Percentiles rank a stretch among this genome's conserved stretches.
Conservation (phyloP, 2,797 vertebrate species). For the Labroides dimidiatus region DNA sequence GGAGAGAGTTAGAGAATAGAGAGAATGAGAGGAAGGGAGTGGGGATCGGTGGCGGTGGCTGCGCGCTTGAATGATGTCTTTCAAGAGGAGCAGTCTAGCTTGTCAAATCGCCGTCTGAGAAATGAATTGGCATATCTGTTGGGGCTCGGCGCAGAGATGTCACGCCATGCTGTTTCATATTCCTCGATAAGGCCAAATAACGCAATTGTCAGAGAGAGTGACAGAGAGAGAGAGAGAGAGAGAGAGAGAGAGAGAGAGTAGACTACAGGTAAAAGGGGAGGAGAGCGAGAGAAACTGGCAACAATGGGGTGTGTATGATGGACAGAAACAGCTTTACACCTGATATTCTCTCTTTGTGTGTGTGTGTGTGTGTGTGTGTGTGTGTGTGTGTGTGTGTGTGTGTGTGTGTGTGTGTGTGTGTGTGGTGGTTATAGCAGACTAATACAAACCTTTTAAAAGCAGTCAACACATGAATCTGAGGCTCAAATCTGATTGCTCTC, state of each 20-base stretch:
- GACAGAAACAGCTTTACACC: constrained; percentile 69
- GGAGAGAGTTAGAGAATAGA: constrained; percentile 26
- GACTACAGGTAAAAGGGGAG: constrained; percentile 31
- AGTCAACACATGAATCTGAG: constrained; percentile 58
- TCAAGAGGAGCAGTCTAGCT: constrained; percentile 99
- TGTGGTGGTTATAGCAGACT: constrained; percentile 48
- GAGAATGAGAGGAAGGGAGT: constrained; percentile 60
- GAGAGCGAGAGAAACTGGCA: constrained; percentile 49
- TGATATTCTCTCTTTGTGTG: constrained; percentile 59
- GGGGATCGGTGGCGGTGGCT: constrained; percentile 81
- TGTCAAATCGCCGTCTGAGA: constrained; percentile 94
- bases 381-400: constrained; percentile 36
- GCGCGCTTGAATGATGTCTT: constrained; percentile 96
- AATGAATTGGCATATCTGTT: constrained; percentile 98
- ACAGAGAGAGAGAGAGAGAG: constrained; percentile 74
- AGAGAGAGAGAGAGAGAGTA: constrained; percentile 72
- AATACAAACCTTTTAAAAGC: constrained; percentile 73
- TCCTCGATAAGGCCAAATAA: constrained; percentile 95
- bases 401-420: constrained; percentile 26
- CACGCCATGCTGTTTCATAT: constrained; percentile 94
- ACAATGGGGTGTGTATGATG: constrained; percentile 76
- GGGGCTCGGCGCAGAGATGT: constrained; percentile 90
- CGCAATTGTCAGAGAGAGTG: constrained; percentile 93
- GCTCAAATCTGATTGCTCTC: constrained; percentile 70
- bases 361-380: constrained; percentile 16